A percentile compares a stretch with the other conserved stretches of the same genome.
phyloP scores from a whole-genome alignment of 1,140 invertebrate species.

The Papilio machaon region DNA sequence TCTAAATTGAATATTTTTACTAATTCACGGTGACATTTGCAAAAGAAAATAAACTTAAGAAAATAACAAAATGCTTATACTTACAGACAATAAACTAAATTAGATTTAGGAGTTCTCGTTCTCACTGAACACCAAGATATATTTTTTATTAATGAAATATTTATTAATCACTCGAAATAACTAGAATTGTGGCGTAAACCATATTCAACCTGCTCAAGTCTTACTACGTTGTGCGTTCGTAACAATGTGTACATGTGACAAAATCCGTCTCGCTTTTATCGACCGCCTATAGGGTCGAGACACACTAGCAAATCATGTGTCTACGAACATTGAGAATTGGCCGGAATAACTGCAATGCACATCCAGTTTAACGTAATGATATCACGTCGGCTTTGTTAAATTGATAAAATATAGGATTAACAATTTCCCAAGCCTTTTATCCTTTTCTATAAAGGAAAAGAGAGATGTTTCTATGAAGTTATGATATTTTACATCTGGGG shows the following conservation, averaged over 20 bases:
- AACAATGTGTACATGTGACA: constrained; percentile 13
- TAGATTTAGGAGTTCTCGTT: not conserved
- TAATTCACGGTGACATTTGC: too few relatives aligned
- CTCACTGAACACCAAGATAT: not conserved
- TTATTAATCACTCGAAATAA: not conserved
- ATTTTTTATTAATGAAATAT: not conserved
- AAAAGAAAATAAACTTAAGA: not conserved
- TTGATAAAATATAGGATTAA: too few relatives aligned
- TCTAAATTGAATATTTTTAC: too few relatives aligned
- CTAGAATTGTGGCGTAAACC: not conserved
- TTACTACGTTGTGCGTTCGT: not conserved
- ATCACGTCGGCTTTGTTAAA: too few relatives aligned
- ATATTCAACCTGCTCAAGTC: not conserved
- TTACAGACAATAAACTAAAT: not conserved
- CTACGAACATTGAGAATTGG: not conserved
- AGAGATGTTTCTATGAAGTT: too few relatives aligned
- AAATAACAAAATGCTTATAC: not conserved
- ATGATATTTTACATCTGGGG: too few relatives aligned
- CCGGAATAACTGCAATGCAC: not conserved
- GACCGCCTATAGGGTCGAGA: not conserved
- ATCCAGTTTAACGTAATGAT: not conserved
- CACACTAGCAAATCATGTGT: not conserved
- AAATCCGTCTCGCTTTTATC: constrained; percentile 6
- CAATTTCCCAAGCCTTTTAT: not conserved
- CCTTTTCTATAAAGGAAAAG: not conserved